These are phyloP conservation scores for Anarhynchus alexandrinus DNA, from an alignment of 2,113 vertebrate genomes.

Conservation along the genomic window DNA sequence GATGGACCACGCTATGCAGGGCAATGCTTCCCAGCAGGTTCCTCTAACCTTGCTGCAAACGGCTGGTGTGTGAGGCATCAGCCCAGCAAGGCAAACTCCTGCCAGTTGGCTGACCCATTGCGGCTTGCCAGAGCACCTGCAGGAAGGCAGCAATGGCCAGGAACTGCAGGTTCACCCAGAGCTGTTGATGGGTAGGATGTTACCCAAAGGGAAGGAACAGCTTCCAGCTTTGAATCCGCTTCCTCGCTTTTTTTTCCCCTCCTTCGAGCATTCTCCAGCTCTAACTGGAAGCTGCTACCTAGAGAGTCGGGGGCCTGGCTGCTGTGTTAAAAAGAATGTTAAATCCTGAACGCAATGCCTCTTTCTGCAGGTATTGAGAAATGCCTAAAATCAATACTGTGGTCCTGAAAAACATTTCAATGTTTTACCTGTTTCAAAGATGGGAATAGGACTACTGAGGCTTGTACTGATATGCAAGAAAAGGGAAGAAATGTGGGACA, in stretches of 20 bases:
- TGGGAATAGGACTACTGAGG: background rate
- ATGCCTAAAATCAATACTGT: background rate
- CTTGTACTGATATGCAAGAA: background rate
- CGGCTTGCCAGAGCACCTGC: background rate
- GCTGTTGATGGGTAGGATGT: background rate
- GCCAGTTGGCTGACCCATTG: background rate
- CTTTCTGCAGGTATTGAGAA: background rate
- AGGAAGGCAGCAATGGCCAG: background rate
- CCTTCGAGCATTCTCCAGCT: background rate
- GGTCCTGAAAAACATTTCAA: background rate
- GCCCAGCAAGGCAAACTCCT: background rate
- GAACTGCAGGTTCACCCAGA: rapidly evolving
- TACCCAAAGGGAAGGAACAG: background rate
- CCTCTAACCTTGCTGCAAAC: background rate
- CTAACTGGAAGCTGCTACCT: background rate
- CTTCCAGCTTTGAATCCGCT: background rate
- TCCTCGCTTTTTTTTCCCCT: background rate
- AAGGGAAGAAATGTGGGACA: background rate
- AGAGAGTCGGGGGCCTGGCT: rapidly evolving
- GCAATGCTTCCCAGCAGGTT: background rate
- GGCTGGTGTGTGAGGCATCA: background rate
- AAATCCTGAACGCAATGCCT: background rate
- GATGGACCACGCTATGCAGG: background rate
- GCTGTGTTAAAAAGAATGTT: background rate
- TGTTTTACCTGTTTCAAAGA: background rate